Evolutionary conservation across 2,888 invertebrate species (phyloP).

Genomic region (Osmoderma eremita): DNA sequence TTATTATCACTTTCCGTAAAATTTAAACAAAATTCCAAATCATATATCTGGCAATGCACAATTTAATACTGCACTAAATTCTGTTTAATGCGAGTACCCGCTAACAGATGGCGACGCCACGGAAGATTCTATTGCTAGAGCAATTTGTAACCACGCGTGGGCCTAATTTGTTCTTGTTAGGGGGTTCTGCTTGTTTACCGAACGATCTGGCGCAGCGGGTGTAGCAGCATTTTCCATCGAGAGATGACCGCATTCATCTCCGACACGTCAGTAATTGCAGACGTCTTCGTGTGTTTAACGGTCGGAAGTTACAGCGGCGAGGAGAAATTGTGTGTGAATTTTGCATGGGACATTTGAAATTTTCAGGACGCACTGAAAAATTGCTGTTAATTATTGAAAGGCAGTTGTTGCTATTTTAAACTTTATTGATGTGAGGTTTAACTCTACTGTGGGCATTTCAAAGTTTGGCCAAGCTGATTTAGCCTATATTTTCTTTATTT

Average conservation of each 20-base stretch:
- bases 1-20: too few relatives aligned
- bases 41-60: too few relatives aligned
- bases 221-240: slow-evolving; percentile 51
- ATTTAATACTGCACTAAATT: background rate
- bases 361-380: slow-evolving; percentile 26
- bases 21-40: background rate
- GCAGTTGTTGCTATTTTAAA: slow-evolving; percentile 10
- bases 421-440: background rate
- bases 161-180: slow-evolving; percentile 18
- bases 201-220: slow-evolving; percentile 16
- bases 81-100: slow-evolving; percentile 2
- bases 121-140: background rate
- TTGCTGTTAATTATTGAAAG: slow-evolving; percentile 24
- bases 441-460: too few relatives aligned
- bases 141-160: background rate
- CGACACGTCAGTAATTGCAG: slow-evolving; percentile 53
- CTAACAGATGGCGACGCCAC: slow-evolving; percentile 11
- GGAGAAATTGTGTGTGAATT: slow-evolving; percentile 40
- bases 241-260: slow-evolving; percentile 54
- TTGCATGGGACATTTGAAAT: slow-evolving; percentile 33
- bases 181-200: background rate
- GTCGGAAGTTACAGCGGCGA: slow-evolving; percentile 15
- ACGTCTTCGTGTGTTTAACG: slow-evolving; percentile 47
- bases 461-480: background rate
- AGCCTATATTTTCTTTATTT: too few relatives aligned